Evolutionary conservation across 1,140 invertebrate species (phyloP).

Genomic region (Monochamus saltuarius): DNA sequence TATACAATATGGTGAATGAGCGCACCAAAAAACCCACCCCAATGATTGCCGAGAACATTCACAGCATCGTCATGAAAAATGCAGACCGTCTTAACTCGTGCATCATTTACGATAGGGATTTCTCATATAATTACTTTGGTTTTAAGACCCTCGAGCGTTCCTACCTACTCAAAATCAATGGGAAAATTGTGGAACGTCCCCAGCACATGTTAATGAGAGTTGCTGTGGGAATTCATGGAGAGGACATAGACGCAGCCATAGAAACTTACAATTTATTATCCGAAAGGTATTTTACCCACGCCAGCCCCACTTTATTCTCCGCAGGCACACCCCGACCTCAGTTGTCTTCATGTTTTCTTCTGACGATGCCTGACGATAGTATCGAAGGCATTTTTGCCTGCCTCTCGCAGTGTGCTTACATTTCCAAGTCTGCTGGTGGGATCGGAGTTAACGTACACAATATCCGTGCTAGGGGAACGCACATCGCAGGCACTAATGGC

Average conservation of each 20-base stretch:
- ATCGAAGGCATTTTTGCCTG: conserved; percentile 99
- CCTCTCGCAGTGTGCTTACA: conserved; percentile 90
- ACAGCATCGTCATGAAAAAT: conserved; percentile 84
- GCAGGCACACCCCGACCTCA: conserved; percentile 91
- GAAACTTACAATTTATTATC: conserved; percentile 97
- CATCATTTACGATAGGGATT: conserved; percentile 97
- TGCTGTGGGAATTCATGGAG: conserved; percentile 92
- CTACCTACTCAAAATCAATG: conserved; percentile 92
- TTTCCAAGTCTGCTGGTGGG: conserved; percentile 96
- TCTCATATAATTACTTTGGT: conserved; percentile 97
- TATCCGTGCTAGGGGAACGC: conserved; percentile 88
- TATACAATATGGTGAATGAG: conserved; percentile 77
- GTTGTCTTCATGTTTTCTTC: conserved; percentile 92
- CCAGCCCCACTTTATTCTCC: conserved; percentile 95
- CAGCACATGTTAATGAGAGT: conserved; percentile 99
- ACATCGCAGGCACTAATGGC: conserved; percentile 94
- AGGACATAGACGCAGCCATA: conserved; percentile 90
- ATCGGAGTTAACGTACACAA: conserved; percentile 97
- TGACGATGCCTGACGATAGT: conserved; percentile 95
- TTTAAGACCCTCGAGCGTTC: conserved; percentile 98
- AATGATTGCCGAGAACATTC: conserved; percentile 84
- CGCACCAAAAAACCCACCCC: conserved; percentile 70
- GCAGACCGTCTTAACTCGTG: conserved; percentile 90
- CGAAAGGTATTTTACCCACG: conserved; percentile 96
- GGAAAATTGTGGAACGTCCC: conserved; percentile 93